These are phyloP conservation scores for Planococcus citri DNA, from an alignment of 1,140 invertebrate species.

Conservation along the genomic window DNA sequence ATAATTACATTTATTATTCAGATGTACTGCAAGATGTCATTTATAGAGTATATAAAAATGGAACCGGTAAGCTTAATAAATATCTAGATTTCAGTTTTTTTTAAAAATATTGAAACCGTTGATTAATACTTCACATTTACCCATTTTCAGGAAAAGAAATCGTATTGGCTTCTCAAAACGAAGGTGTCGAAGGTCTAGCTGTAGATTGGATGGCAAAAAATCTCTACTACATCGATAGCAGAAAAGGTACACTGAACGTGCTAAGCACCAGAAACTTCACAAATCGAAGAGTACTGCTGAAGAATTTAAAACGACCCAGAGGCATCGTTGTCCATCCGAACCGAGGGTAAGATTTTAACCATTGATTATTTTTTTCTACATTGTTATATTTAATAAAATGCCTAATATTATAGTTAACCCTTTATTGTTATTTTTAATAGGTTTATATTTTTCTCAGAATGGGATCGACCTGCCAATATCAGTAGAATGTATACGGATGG, in stretches of 20 bases:
- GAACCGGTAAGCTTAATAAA: constrained; percentile 45
- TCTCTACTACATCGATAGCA: constrained; percentile 93
- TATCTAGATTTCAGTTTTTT: neutral
- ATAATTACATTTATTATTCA: constrained; percentile 90
- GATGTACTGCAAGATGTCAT: constrained; percentile 95
- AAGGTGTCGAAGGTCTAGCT: constrained; percentile 91
- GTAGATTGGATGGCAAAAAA: constrained; percentile 97
- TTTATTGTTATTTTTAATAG: constrained; percentile 28
- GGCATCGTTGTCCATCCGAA: constrained; percentile 95
- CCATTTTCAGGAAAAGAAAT: constrained; percentile 57
- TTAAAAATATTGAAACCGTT: neutral
- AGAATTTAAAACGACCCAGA: constrained; percentile 78
- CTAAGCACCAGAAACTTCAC: constrained; percentile 74
- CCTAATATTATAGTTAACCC: too few relatives aligned
- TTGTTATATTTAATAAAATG: neutral
- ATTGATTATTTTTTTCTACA: neutral
- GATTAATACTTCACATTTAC: neutral
- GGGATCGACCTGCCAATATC: constrained; percentile 92
- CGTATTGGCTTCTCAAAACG: constrained; percentile 88
- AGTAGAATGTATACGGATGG: constrained; percentile 82
- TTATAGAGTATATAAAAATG: constrained; percentile 78
- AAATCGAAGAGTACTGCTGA: constrained; percentile 68
- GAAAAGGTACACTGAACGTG: constrained; percentile 90
- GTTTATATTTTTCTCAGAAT: constrained; percentile 88
- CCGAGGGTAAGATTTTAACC: constrained; percentile 45